Conservation (phyloP, 2,113 vertebrate species). For the Bubalus kerabau region DNA sequence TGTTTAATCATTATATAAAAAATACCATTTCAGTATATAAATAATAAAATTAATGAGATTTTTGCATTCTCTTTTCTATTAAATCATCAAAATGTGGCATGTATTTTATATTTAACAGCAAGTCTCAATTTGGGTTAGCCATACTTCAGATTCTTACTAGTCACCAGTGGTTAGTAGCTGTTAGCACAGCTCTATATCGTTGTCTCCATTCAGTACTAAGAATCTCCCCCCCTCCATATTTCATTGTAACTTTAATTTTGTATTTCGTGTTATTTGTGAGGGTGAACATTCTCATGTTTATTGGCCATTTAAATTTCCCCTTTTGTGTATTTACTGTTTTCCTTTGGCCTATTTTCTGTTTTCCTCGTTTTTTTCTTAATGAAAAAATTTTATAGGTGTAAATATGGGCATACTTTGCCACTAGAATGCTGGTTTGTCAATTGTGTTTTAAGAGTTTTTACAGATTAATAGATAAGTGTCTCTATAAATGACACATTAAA, state of each 20-base stretch:
- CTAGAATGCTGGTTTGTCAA: background rate
- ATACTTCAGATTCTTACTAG: background rate
- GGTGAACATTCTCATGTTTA: background rate
- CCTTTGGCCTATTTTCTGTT: background rate
- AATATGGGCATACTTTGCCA: background rate
- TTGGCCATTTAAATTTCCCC: background rate
- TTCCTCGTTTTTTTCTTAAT: background rate
- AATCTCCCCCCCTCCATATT: background rate
- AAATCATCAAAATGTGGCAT: background rate
- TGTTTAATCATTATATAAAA: background rate
- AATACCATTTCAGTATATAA: background rate
- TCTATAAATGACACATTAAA: background rate
- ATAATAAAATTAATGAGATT: background rate
- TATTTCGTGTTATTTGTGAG: background rate
- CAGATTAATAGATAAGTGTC: background rate
- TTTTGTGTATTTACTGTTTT: background rate
- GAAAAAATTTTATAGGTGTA: background rate
- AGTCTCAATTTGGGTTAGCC: background rate
- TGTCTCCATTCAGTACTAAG: background rate
- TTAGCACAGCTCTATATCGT: background rate
- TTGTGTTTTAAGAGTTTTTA: background rate
- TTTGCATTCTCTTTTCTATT: background rate
- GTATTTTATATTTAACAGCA: background rate
- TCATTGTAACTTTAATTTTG: background rate
- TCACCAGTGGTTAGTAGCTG: background rate